A percentile compares a stretch with the other conserved stretches of the same genome.
Conservation (phyloP, 2,797 vertebrate genomes). For the Xiphorhynchus erythropygius region DNA sequence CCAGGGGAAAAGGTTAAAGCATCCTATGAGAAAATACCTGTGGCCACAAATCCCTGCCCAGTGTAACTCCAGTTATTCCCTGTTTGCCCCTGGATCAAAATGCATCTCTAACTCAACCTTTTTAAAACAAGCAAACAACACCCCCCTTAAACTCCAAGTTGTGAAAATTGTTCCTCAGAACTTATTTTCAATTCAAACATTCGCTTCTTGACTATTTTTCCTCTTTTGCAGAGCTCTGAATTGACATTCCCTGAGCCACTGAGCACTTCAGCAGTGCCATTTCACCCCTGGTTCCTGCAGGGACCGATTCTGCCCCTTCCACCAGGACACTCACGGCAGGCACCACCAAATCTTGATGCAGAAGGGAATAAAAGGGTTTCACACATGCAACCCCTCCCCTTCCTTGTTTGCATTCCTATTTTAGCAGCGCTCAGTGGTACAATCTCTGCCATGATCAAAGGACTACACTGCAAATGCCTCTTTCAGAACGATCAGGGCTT, state of each 20-base stretch:
- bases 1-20: neutral
- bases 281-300: neutral
- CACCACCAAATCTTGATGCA: neutral
- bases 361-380: neutral
- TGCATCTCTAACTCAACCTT: neutral
- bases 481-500: neutral
- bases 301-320: neutral
- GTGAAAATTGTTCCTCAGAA: neutral
- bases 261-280: neutral
- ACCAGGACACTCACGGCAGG: neutral
- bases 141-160: neutral
- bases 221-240: neutral
- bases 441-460: constrained; percentile 13
- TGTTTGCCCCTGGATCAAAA: neutral
- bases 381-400: neutral
- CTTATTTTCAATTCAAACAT: neutral
- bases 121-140: neutral
- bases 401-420: constrained; percentile 10
- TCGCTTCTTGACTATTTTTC: neutral
- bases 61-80: neutral
- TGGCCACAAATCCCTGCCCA: neutral
- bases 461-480: neutral
- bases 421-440: neutral
- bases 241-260: neutral
- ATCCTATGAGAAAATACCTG: neutral